These are phyloP conservation scores for Drosophila incognita DNA, from an alignment of 2,888 invertebrate genomes.

Conservation along the genomic window DNA sequence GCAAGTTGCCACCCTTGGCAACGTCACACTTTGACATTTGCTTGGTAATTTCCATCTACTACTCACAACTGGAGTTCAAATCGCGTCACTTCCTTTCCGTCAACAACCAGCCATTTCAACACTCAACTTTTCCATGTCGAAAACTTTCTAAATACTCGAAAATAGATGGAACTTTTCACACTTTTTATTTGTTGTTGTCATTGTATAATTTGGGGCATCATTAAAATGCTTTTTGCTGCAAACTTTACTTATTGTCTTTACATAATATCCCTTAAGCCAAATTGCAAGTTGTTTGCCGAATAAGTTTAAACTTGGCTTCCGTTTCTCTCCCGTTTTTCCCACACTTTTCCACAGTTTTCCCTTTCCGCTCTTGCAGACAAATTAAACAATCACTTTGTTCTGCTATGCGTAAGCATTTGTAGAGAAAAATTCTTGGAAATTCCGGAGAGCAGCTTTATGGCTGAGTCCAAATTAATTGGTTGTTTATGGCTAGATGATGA, in stretches of 20 bases:
- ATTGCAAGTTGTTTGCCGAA: conserved; percentile 24
- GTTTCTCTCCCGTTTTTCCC: background rate
- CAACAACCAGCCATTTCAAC: conserved; percentile 46
- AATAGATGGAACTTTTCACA: background rate
- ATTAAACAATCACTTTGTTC: conserved; percentile 43
- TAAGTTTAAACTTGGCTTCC: conserved; percentile 5
- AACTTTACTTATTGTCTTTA: conserved; percentile 7
- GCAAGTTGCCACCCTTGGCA: conserved; percentile 48
- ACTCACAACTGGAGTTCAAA: conserved; percentile 1
- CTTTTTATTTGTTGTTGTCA: background rate
- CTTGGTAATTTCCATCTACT: conserved; percentile 49
- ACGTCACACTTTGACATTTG: conserved; percentile 38
- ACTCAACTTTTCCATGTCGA: conserved; percentile 33
- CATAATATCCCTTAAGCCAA: conserved; percentile 29
- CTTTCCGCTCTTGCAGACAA: conserved; percentile 20
- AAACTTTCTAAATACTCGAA: conserved; percentile 52
- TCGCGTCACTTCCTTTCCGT: conserved; percentile 51
- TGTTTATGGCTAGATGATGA: background rate
- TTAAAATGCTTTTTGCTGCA: conserved; percentile 42
- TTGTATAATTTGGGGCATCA: conserved; percentile 27
- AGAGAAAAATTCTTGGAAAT: conserved; percentile 24
- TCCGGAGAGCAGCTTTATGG: conserved; percentile 6
- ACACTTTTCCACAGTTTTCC: background rate
- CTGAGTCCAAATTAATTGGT: conserved; percentile 23
- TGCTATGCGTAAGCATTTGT: conserved; percentile 33